Percentiles rank a stretch among this genome's conserved stretches.
phyloP scores from a whole-genome alignment of 2,113 vertebrate genomes.

The Procavia capensis region DNA sequence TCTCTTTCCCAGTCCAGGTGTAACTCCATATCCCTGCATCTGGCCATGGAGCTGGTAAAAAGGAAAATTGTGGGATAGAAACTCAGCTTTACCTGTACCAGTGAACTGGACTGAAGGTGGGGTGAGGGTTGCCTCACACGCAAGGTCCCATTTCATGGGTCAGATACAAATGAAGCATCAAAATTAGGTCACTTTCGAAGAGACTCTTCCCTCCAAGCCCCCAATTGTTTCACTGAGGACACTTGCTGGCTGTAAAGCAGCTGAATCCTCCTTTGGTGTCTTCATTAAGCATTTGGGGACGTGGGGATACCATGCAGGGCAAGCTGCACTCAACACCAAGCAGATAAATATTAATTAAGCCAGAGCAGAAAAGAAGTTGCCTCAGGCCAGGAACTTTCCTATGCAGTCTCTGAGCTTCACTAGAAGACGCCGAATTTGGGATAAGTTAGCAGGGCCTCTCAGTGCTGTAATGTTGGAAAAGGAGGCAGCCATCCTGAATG shows the following conservation, averaged over 20 bases:
- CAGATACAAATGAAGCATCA: background rate
- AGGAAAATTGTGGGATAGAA: background rate
- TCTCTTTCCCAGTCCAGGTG: background rate
- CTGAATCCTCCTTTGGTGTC: background rate
- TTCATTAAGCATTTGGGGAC: background rate
- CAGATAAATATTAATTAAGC: slow-evolving; percentile 49
- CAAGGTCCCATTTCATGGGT: background rate
- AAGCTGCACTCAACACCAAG: background rate
- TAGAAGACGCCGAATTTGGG: background rate
- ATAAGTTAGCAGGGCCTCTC: background rate
- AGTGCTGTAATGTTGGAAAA: background rate
- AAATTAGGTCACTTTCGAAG: background rate
- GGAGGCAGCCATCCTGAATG: background rate
- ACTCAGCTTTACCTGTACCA: background rate
- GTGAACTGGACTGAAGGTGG: background rate
- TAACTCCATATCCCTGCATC: background rate
- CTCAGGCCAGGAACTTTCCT: background rate
- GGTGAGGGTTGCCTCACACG: background rate
- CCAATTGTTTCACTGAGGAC: background rate
- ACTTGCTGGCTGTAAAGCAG: background rate
- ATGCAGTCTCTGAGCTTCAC: slow-evolving; percentile 22
- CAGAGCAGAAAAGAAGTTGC: background rate
- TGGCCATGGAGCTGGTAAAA: background rate
- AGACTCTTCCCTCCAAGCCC: background rate
- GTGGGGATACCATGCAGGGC: background rate